These are phyloP conservation scores for Aphelenchoides bicaudatus DNA, from an alignment of 2,888 invertebrate genomes.

Conservation along the genomic window DNA sequence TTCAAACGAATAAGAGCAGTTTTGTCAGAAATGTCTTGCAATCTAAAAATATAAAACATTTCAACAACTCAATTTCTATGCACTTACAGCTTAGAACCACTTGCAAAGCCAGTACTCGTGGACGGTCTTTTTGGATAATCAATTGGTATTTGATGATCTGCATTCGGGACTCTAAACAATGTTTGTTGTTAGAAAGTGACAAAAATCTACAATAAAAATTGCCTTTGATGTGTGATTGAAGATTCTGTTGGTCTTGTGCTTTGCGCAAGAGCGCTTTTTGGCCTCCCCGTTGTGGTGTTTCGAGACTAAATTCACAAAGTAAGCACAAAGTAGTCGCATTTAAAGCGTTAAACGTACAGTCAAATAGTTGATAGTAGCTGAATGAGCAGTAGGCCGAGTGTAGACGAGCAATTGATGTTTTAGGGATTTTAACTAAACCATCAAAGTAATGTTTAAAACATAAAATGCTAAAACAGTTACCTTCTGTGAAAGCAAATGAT, in stretches of 20 bases:
- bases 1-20: slow-evolving; percentile 43
- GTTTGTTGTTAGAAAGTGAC: background rate
- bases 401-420: slow-evolving; percentile 54
- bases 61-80: no score
- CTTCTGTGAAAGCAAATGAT: slow-evolving; percentile 29
- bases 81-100: slow-evolving; percentile 17
- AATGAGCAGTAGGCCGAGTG: slow-evolving; percentile 45
- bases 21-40: slow-evolving; percentile 39
- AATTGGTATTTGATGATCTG: no score
- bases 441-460: background rate
- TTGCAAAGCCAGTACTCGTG: no score
- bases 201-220: slow-evolving; percentile 2
- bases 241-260: slow-evolving; percentile 5
- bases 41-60: slow-evolving; percentile 10
- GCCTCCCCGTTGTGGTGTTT: slow-evolving; percentile 16
- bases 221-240: no score
- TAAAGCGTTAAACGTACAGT: slow-evolving; percentile 17
- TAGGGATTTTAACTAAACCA: slow-evolving; percentile 42
- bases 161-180: no score
- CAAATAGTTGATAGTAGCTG: slow-evolving; percentile 26
- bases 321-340: background rate
- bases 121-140: no score
- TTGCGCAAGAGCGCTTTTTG: slow-evolving; percentile 9
- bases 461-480: slow-evolving; percentile 8
- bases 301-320: background rate